Evolutionary conservation across 2,888 invertebrate genomes (phyloP).

Genomic region (Miltochrista miniata): DNA sequence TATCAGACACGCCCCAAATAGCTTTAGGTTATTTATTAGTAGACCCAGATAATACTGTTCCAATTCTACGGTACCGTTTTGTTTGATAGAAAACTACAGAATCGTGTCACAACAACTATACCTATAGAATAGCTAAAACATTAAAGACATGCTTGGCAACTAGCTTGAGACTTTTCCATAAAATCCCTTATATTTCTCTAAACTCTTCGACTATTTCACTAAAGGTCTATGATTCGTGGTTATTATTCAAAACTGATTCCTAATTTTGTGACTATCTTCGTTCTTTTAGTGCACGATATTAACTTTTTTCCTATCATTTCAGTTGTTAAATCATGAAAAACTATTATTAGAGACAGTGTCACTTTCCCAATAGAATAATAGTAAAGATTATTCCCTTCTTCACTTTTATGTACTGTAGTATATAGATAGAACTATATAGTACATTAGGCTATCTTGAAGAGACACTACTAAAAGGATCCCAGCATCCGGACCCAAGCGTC

Average conservation of each 20-base stretch:
- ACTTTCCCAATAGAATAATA: neutral
- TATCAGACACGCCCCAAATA: constrained; percentile 25
- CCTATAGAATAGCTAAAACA: neutral
- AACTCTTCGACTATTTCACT: too few species aligned
- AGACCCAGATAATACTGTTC: constrained; percentile 11
- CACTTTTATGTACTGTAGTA: constrained; percentile 35
- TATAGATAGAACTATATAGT: constrained; percentile 42
- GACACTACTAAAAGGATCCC: constrained; percentile 42
- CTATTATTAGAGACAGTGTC: too few species aligned
- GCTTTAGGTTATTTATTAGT: constrained; percentile 26
- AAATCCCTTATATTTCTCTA: too few species aligned
- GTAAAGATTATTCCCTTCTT: constrained; percentile 24
- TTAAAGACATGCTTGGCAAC: constrained; percentile 12
- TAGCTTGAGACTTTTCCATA: too few species aligned
- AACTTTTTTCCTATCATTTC: constrained; percentile 6
- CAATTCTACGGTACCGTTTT: constrained; percentile 12
- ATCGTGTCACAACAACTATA: constrained; percentile 10
- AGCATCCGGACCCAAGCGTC: constrained; percentile 25
- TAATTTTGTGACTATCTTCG: constrained; percentile 13
- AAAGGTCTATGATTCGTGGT: too few species aligned
- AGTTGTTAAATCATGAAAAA: neutral
- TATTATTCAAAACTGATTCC: too few species aligned
- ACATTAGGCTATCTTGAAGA: constrained; percentile 43
- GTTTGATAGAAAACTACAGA: constrained; percentile 20
- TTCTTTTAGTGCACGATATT: constrained; percentile 11